Percentiles rank a stretch among this genome's conserved stretches.
Evolutionary conservation across 2,888 invertebrate species (phyloP).

Genomic region (Xestobium rufovillosum): DNA sequence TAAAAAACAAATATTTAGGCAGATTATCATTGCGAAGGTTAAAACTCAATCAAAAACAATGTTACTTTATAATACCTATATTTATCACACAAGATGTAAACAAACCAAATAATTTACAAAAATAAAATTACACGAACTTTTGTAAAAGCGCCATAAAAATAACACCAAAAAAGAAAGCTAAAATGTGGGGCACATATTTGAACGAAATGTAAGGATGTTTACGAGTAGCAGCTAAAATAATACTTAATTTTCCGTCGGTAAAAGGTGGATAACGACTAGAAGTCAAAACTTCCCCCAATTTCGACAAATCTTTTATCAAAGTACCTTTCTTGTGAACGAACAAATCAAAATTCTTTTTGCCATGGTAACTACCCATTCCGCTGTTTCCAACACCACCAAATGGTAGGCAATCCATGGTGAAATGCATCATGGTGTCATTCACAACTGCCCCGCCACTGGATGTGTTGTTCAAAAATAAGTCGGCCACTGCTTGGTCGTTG

Average conservation of each 20-base stretch:
- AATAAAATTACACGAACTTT: no score
- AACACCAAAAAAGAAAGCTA: neutral
- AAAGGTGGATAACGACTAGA: conserved; percentile 78
- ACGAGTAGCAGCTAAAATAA: conserved; percentile 53
- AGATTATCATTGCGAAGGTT: no score
- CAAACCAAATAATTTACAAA: no score
- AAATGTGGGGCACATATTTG: neutral
- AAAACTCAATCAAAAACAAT: no score
- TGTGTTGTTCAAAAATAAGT: conserved; percentile 62
- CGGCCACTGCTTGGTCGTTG: conserved; percentile 48
- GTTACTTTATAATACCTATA: no score
- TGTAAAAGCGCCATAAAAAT: no score
- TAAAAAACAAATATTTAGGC: no score
- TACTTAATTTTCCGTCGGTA: conserved; percentile 60
- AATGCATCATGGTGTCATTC: conserved; percentile 84
- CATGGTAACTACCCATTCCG: conserved; percentile 93
- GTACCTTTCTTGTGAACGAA: conserved; percentile 88
- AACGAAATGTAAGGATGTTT: conserved; percentile 30
- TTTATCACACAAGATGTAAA: no score
- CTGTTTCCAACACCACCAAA: conserved; percentile 95
- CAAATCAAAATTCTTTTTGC: conserved; percentile 81
- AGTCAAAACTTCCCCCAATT: conserved; percentile 59
- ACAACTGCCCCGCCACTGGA: conserved; percentile 71
- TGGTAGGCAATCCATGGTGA: conserved; percentile 78
- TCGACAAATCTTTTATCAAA: conserved; percentile 60